Evolutionary conservation across 2,113 vertebrate genomes (phyloP), one percentile per base, ranked within the genome.

Genomic region (Poecile atricapillus): DNA sequence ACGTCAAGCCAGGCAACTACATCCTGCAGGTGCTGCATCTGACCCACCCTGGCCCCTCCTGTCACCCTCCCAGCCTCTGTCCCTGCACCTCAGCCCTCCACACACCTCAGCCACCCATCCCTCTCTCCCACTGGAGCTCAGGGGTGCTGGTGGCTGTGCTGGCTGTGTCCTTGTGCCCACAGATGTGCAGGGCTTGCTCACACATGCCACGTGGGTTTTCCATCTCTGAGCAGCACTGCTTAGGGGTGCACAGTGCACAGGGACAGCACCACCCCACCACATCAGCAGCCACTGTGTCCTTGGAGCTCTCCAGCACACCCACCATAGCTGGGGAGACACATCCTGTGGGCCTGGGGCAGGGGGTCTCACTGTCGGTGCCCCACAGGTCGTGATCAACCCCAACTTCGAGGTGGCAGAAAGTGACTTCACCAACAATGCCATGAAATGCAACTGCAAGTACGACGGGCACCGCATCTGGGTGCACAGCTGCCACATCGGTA

Each of bases 361-460:
- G 39, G 11, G 15, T 46, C 60, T 89, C 70, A 90, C 52, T 64
- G 28, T 33, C 18, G 2, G 15, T 31, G 28, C 53, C 56, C 77
- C 60, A 24, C 87, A 99, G 99, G 97, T 99, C 6, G 98, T 99
- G 50, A 99, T 99, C 91, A 99, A 99, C 97, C 99, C 99, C 31
- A 98, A 99, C 71, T 98, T 97, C 1, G 99, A 99, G 94, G 99
- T 99, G 91, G 98, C 99, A 3, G 99, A 99, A 95, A 99, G 99
- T 5, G 99, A 99, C 96, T 99, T 99, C 97, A 99, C 98, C 97
- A 99, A 99, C 97, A 99, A 99, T 0, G 99, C 98, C 90, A 99
- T 99, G 99, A 99, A 98, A 81, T 99, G 99, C 91, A 99, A 99
- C 98, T 99, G 99, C 97, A 99, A 99, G 96, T 99, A 99, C 1